Percentiles rank a stretch among this genome's conserved stretches.
Evolutionary conservation across 2,113 vertebrate species (phyloP).

Genomic region (Deroptyus accipitrinus): DNA sequence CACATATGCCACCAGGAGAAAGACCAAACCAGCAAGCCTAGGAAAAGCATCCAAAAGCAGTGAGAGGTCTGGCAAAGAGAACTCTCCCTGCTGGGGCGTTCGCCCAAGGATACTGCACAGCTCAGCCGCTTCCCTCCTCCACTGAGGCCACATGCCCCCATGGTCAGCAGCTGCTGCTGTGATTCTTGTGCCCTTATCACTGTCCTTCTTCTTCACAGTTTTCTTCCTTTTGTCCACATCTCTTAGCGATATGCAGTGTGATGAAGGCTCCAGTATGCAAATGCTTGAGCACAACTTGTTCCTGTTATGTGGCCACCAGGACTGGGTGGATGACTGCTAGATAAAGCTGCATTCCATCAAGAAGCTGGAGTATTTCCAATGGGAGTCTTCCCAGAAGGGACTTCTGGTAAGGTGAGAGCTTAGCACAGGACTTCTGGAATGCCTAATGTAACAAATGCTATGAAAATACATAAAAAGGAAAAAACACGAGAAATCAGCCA

Average conservation of each 20-base stretch:
- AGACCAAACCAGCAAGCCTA: neutral
- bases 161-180: neutral
- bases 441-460: fast-evolving
- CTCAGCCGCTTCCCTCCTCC: neutral
- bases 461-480: neutral
- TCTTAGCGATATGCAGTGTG: neutral
- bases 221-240: neutral
- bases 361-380: neutral
- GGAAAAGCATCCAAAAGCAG: neutral
- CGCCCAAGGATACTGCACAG: neutral
- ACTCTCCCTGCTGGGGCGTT: neutral
- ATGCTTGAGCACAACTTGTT: neutral
- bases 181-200: neutral
- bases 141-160: too few relatives aligned
- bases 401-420: neutral
- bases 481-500: neutral
- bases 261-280: neutral
- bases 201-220: neutral
- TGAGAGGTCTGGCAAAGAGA: neutral
- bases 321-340: neutral
- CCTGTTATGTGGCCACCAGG: neutral
- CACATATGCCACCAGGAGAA: neutral
- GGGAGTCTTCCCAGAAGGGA: neutral
- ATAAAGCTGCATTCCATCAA: neutral
- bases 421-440: neutral